These are phyloP conservation scores for Chrysopa pallens DNA, from an alignment of 1,140 invertebrate genomes.

Conservation along the genomic window DNA sequence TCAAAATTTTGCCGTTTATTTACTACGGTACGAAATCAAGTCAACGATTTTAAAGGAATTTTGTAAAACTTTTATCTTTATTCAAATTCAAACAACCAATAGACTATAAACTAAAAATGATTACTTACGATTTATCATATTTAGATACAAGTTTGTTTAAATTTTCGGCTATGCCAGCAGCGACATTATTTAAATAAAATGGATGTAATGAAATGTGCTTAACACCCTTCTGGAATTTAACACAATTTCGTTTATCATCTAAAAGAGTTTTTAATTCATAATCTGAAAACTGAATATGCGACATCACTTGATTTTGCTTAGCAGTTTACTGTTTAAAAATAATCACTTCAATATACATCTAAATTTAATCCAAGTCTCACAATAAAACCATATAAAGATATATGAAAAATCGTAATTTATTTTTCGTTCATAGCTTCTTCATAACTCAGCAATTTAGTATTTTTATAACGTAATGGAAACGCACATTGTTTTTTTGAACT, in stretches of 20 bases:
- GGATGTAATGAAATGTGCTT: constrained; percentile 38
- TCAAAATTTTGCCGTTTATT: too few relatives aligned
- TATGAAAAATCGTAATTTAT: background rate
- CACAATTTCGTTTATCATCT: constrained; percentile 33
- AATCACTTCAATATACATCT: background rate
- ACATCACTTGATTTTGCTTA: background rate
- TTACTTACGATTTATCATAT: constrained; percentile 29
- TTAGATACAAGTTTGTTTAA: constrained; percentile 31
- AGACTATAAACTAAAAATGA: background rate
- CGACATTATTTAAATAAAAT: constrained; percentile 34
- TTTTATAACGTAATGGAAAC: too few relatives aligned
- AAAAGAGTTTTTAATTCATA: constrained; percentile 10
- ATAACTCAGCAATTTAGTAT: too few relatives aligned
- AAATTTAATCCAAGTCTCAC: background rate
- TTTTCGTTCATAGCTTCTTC: too few relatives aligned
- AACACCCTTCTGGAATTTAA: constrained; percentile 28
- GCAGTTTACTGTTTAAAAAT: background rate
- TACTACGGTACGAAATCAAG: too few relatives aligned
- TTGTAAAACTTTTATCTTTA: too few relatives aligned
- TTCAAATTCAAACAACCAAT: too few relatives aligned
- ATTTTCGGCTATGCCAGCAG: constrained; percentile 28
- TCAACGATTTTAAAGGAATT: too few relatives aligned
- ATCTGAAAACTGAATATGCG: background rate
- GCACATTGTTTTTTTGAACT: too few relatives aligned
- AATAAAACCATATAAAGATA: background rate